phyloP scores from a whole-genome alignment of 92 coral and sea anemone genomes.

The Pocillopora grandis region DNA sequence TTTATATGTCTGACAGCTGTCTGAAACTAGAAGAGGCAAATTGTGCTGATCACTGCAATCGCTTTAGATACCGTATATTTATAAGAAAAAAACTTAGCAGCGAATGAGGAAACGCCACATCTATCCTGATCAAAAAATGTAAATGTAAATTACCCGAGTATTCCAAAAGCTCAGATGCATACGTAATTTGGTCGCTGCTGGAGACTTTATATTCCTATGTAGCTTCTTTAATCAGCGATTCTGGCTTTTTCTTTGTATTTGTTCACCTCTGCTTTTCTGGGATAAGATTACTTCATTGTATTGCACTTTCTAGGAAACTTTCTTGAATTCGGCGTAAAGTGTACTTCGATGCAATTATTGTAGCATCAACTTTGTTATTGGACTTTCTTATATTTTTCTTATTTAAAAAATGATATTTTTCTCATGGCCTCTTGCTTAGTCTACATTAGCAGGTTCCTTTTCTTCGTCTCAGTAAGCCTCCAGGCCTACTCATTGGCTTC shows the following conservation, averaged over 20 bases:
- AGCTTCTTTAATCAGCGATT: too few species aligned
- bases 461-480: conserved; percentile 19
- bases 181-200: too few species aligned
- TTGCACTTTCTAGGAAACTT: too few species aligned
- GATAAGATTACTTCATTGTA: too few species aligned
- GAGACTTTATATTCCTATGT: too few species aligned
- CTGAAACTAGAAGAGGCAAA: not conserved
- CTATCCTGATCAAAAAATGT: not conserved
- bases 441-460: conserved; percentile 9
- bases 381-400: not conserved
- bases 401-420: not conserved
- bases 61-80: too few species aligned
- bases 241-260: too few species aligned
- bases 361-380: too few species aligned
- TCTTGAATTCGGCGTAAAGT: too few species aligned
- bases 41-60: not conserved
- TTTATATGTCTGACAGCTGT: too few species aligned
- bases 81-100: not conserved
- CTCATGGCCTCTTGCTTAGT: conserved; percentile 25
- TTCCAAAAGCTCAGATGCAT: not conserved
- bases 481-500: conserved; percentile 34
- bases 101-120: not conserved
- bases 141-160: not conserved
- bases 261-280: too few species aligned
- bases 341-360: too few species aligned